Evolutionary conservation across 2,797 vertebrate genomes (phyloP).

Genomic region (Phataginus tricuspis): DNA sequence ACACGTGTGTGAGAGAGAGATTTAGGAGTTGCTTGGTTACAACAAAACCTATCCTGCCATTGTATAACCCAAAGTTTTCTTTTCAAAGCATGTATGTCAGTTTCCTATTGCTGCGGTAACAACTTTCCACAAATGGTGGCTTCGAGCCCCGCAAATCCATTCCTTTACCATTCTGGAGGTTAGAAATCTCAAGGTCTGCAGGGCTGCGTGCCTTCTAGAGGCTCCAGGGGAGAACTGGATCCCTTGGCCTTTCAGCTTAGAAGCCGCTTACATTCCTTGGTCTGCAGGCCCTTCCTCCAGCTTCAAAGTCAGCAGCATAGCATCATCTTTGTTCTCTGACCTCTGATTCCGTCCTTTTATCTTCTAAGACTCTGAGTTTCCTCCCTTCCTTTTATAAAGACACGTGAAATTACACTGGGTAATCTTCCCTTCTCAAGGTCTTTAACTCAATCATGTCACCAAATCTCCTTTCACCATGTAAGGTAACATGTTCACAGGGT

Average conservation of each 20-base stretch:
- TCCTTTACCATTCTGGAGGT: not conserved
- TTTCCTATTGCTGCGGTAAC: not conserved
- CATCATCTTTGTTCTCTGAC: not conserved
- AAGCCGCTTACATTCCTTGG: not conserved
- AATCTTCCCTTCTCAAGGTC: not conserved
- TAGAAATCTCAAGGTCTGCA: not conserved
- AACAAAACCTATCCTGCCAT: not conserved
- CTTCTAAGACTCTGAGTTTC: not conserved
- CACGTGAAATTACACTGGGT: not conserved
- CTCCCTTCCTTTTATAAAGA: not conserved
- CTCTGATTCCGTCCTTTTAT: not conserved
- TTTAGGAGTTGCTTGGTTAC: not conserved
- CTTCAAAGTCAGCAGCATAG: not conserved
- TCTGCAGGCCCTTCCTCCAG: not conserved
- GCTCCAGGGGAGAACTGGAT: not conserved
- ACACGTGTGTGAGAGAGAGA: not conserved
- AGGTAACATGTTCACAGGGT: not conserved
- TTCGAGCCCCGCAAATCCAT: no score
- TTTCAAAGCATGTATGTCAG: not conserved
- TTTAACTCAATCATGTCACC: not conserved
- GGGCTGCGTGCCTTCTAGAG: not conserved
- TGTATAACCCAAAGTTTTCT: fast-evolving
- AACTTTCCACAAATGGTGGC: not conserved
- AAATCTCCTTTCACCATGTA: not conserved
- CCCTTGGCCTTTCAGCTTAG: not conserved